A percentile compares a stretch with the other conserved stretches of the same genome.
Evolutionary conservation across 30 jellyfish, hydroid and myxozoan species (phyloP).

Genomic region (Hydra vulgaris): DNA sequence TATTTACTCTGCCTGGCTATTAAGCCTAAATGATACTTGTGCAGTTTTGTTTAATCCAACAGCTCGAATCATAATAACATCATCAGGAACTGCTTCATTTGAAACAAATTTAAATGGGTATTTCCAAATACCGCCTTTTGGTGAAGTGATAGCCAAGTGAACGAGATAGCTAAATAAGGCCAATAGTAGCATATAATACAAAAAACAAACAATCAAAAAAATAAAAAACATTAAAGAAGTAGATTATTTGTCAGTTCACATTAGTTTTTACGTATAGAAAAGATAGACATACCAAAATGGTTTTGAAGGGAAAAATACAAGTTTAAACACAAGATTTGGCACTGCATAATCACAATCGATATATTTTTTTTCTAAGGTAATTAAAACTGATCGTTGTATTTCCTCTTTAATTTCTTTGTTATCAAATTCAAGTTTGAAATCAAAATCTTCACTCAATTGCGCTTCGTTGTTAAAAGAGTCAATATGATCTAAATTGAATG

Average conservation of each 20-base stretch:
- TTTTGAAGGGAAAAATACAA: slow-evolving; percentile 61
- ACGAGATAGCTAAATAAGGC: slow-evolving; percentile 51
- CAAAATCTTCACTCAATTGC: slow-evolving; percentile 12
- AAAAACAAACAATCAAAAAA: background rate
- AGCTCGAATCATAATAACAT: slow-evolving; percentile 68
- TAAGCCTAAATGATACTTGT: slow-evolving; percentile 55
- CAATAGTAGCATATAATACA: background rate
- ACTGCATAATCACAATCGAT: slow-evolving; percentile 42
- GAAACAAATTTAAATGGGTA: slow-evolving; percentile 66
- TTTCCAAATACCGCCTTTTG: slow-evolving; percentile 79
- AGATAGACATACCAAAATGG: slow-evolving; percentile 41
- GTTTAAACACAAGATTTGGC: slow-evolving; percentile 39
- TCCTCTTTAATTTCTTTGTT: slow-evolving; percentile 49
- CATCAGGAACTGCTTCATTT: slow-evolving; percentile 73
- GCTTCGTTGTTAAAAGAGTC: no score
- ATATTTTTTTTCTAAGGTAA: slow-evolving; percentile 29
- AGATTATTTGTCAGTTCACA: no score
- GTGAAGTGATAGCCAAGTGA: slow-evolving; percentile 47
- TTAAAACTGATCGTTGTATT: slow-evolving; percentile 52
- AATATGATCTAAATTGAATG: no score
- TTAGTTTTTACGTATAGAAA: no score
- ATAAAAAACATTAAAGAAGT: background rate
- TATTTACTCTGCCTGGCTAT: slow-evolving; percentile 62
- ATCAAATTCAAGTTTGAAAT: slow-evolving; percentile 32
- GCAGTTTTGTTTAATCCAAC: slow-evolving; percentile 70